These are phyloP conservation scores for Xerus inauris DNA, from an alignment of 2,113 vertebrate species.

Conservation along the genomic window DNA sequence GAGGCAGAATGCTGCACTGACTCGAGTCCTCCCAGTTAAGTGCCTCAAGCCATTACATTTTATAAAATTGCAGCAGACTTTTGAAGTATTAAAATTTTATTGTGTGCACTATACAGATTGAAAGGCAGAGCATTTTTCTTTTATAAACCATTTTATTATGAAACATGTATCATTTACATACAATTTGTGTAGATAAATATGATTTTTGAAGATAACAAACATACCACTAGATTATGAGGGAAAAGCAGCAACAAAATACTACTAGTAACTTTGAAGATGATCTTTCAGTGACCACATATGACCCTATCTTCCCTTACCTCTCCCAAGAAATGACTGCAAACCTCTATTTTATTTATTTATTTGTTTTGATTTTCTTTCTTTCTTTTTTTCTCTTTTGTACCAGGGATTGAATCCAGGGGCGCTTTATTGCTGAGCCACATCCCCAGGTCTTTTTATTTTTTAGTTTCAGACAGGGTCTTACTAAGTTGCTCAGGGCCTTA, in stretches of 20 bases:
- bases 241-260: not conserved
- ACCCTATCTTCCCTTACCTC: not conserved
- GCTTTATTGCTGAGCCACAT: too few species aligned
- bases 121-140: not conserved
- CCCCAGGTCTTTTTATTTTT: too few species aligned
- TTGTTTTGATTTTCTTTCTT: too few species aligned
- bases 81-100: not conserved
- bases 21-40: constrained; percentile 31
- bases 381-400: too few species aligned
- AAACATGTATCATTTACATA: not conserved
- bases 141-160: not conserved
- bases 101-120: not conserved
- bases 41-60: not conserved
- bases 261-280: constrained; percentile 18
- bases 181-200: not conserved
- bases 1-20: not conserved
- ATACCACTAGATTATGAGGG: not conserved
- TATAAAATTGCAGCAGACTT: not conserved
- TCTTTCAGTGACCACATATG: not conserved
- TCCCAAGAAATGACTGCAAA: not conserved
- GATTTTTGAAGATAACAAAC: not conserved
- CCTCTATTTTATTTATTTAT: not conserved
- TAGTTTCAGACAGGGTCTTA: too few species aligned
- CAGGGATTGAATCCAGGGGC: too few species aligned
- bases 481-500: too few species aligned